Evolutionary conservation across 1,140 invertebrate species (phyloP), one percentile per base, ranked within the genome.

Genomic region (Trinorchestia longiramus): DNA sequence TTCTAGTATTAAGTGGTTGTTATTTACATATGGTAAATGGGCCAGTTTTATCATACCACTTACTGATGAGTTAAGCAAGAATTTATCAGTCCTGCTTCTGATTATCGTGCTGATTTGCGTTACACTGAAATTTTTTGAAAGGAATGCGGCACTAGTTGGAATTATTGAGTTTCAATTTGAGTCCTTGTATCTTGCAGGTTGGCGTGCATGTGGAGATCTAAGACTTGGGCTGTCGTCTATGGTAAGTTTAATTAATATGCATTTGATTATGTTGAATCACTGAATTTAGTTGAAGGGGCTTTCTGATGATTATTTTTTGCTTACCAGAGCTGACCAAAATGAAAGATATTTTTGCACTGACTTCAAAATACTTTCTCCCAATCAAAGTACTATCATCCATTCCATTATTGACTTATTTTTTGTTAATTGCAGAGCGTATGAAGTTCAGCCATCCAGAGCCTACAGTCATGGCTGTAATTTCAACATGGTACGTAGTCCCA

Each of bases 71-170:
- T 4, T 43, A 17, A 1, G 88, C 88, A 90, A 90, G 88, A 90
- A 90, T 90, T 19, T 90, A 90, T 90, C 88, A 90, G 88, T 90
- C 88, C 88, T 90, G 88, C 88, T 90, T 41, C 88, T 90, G 88
- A 90, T 42, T 17, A 42, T 90, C 41, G 43, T 90, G 88, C 28
- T 90, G 88, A 90, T 90, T 42, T 90, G 88, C 88, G 43, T 3
- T 43, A 42, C 4, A 90, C 88, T 90, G 88, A 43, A 90, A 90
- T 19, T 90, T 11, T 90, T 6, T 4, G 4, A 4, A 42, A 0
- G 28, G 15, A 4, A 42, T n/a, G n/a, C n/a, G n/a, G n/a, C n/a
- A n/a, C n/a, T n/a, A n/a, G n/a, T n/a, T n/a, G n/a, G n/a, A n/a
- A n/a, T n/a, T n/a, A n/a, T n/a, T 42, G 17, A 41, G 15, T 3